Evolutionary conservation across 2,113 vertebrate genomes (phyloP), one percentile per base, ranked within the genome.

Genomic region (Colossoma macropomum): DNA sequence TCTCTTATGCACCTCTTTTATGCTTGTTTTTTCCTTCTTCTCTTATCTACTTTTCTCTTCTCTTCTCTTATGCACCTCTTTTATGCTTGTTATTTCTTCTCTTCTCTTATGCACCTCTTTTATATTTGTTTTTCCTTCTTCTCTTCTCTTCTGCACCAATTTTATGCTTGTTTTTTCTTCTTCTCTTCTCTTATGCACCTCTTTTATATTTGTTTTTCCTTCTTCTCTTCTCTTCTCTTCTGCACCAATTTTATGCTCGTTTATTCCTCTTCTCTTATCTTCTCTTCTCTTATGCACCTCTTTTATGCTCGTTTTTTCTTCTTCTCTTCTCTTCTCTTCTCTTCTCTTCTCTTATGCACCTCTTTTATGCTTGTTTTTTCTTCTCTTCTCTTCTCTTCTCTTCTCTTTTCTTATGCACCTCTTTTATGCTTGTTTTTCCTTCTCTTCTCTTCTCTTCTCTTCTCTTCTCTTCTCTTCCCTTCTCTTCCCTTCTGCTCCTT

Each of bases 201-300:
- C n/a, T 34, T 27, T 32, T 56, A 19, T 15, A 21, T 17, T 6
- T 27, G 59, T 2, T 21, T 8, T 16, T 30, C 16, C 45, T 27
- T 56, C 30, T 32, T 5, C 21, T 56, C 25, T 27, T 34, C 17
- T 15, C 12, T 74, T 89, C 82, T 88, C 84, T 48, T 13, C 41
- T 52, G 13, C 52, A 17, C 52, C 1, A 13, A 19, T 56, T 19
- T 21, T 19, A 11, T 6, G 2, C 6, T 56, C 2, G 10, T 6
- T 13, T 13, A 50, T 13, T 50, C 1, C 15, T 50, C 1, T 50
- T 16, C 48, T 50, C 1, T 52, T 9, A 12, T 50, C 23, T 38
- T 52, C n/a, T 12, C 9, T 74, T 90, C 81, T 88, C 85, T 41
- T 4, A 32, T 50, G 48, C 52, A 17, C 52, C 41, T 30, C 1